These are phyloP conservation scores for Bombus pyrosoma DNA, from an alignment of 1,140 invertebrate species.

Conservation along the genomic window DNA sequence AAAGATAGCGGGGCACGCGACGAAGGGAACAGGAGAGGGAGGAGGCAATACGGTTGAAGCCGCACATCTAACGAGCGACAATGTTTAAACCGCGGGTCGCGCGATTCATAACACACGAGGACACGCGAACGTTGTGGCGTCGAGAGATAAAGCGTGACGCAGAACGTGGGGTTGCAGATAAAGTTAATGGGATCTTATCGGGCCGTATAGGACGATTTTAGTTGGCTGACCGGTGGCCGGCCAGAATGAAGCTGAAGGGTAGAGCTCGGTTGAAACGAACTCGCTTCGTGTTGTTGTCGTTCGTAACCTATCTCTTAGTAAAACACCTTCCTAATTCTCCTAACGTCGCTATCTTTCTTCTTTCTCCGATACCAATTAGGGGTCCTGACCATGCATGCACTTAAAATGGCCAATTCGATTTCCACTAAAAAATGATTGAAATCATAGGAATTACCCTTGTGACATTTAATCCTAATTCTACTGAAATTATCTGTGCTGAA, in stretches of 20 bases:
- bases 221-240: conserved; percentile 61
- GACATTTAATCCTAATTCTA: too few species aligned
- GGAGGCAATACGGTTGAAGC: neutral
- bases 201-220: conserved; percentile 59
- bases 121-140: conserved; percentile 16
- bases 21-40: neutral
- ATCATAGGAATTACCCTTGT: too few species aligned
- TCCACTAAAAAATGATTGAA: too few species aligned
- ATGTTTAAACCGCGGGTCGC: conserved; percentile 13
- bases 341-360: neutral
- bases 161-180: conserved; percentile 66
- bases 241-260: neutral
- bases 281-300: conserved; percentile 17
- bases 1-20: conserved; percentile 11
- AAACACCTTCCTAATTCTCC: conserved; percentile 47
- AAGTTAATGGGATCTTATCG: conserved; percentile 73
- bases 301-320: conserved; percentile 55
- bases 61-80: conserved; percentile 14
- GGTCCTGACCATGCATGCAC: too few species aligned
- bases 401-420: too few species aligned
- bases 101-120: conserved; percentile 48
- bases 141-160: conserved; percentile 47
- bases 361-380: too few species aligned
- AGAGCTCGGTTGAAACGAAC: conserved; percentile 14
- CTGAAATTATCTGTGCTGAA: too few species aligned